phyloP scores from a whole-genome alignment of 2,888 invertebrate genomes.

The Noctuana brunneofusca region DNA sequence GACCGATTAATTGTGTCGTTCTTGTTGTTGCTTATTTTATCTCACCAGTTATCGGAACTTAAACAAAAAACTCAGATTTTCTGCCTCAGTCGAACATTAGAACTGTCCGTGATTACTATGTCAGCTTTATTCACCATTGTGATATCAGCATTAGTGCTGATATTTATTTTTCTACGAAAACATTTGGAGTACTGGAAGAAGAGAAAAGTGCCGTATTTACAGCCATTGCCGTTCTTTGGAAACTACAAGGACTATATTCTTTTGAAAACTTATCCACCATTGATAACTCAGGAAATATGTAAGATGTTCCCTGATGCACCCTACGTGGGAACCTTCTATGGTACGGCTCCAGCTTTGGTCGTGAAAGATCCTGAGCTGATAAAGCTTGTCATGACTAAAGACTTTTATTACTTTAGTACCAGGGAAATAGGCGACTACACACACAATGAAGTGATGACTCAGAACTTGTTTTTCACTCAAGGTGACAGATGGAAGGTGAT shows the following conservation, averaged over 20 bases:
- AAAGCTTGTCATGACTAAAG: slow-evolving; percentile 58
- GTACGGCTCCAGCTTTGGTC: slow-evolving; percentile 62
- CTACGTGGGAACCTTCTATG: slow-evolving; percentile 59
- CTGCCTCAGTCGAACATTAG: neutral
- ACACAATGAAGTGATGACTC: slow-evolving; percentile 50
- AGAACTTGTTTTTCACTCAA: slow-evolving; percentile 53
- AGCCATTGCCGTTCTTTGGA: slow-evolving; percentile 56
- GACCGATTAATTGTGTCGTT: too few relatives aligned
- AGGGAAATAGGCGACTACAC: slow-evolving; percentile 54
- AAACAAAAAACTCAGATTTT: neutral
- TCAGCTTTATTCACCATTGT: neutral
- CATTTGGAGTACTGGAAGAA: slow-evolving; percentile 50
- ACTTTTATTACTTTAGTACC: slow-evolving; percentile 63
- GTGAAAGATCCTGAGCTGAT: slow-evolving; percentile 59
- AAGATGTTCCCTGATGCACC: slow-evolving; percentile 52
- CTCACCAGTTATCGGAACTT: neutral
- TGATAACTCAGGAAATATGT: slow-evolving; percentile 51
- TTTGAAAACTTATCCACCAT: slow-evolving; percentile 46
- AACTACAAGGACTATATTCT: slow-evolving; percentile 56
- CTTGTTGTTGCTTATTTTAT: too few relatives aligned
- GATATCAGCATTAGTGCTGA: neutral
- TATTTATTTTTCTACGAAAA: slow-evolving; percentile 2
- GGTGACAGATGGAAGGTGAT: slow-evolving; percentile 65
- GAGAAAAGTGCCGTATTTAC: slow-evolving; percentile 47
- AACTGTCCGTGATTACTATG: neutral